Evolutionary conservation across 2,113 vertebrate species (phyloP).

Genomic region (Prietella phreatophila): DNA sequence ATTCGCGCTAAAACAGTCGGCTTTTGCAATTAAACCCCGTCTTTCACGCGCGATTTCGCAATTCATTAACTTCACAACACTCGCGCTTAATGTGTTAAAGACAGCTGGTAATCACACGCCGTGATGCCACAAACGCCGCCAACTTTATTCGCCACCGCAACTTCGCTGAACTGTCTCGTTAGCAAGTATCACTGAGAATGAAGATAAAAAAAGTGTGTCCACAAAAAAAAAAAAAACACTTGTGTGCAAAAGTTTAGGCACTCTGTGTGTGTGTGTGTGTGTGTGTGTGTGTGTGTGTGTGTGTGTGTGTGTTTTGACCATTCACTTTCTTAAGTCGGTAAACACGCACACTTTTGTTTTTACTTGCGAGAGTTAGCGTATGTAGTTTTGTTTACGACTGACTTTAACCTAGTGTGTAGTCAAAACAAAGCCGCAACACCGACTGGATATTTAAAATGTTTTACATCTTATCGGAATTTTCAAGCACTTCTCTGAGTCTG

Average conservation of each 20-base stretch:
- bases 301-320: too few species aligned
- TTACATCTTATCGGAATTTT: background rate
- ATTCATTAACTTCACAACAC: constrained; percentile 74
- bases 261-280: background rate
- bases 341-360: too few species aligned
- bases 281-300: too few species aligned
- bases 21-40: constrained; percentile 73
- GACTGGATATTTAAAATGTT: background rate
- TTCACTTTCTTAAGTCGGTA: too few species aligned
- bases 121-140: background rate
- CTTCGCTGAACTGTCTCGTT: background rate
- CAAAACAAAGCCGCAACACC: background rate
- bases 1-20: constrained; percentile 67
- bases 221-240: background rate
- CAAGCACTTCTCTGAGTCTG: background rate
- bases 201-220: background rate
- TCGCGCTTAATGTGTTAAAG: constrained; percentile 68
- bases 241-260: background rate
- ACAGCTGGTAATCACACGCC: constrained; percentile 62
- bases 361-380: background rate
- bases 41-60: constrained; percentile 74
- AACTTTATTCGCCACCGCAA: background rate
- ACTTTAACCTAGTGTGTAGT: background rate
- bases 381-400: background rate
- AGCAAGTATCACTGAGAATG: background rate